Conservation (phyloP, 2,113 vertebrate genomes). For the human (Homo sapiens) region DNA sequence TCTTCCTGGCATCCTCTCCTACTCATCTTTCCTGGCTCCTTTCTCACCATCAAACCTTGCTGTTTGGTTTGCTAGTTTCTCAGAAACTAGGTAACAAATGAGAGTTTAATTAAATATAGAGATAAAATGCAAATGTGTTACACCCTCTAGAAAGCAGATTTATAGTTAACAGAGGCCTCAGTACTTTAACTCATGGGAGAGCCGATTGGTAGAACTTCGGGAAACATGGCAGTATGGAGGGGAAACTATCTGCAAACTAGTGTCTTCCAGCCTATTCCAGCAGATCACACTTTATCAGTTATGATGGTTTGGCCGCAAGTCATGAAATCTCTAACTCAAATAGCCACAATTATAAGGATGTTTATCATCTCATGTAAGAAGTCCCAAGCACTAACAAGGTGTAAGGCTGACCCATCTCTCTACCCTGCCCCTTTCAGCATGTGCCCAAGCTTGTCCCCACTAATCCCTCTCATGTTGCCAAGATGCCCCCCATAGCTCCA, state of each 20-base stretch:
- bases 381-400: background rate
- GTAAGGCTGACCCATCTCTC: background rate
- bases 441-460: background rate
- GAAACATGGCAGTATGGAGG: background rate
- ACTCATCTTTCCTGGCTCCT: background rate
- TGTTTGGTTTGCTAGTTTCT: constrained; percentile 13
- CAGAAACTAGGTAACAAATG: background rate
- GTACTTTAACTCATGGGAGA: background rate
- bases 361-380: background rate
- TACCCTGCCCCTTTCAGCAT: background rate
- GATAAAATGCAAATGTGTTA: constrained; percentile 19
- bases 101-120: constrained; percentile 22
- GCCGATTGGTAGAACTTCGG: background rate
- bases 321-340: background rate
- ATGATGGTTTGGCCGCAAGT: background rate
- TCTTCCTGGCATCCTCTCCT: background rate
- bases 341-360: background rate
- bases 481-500: background rate
- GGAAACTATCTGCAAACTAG: background rate
- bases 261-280: background rate
- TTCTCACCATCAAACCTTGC: background rate
- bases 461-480: background rate
- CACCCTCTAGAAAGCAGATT: background rate
- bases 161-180: background rate
- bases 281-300: background rate